Evolutionary conservation across 2,113 vertebrate species (phyloP), one percentile per base, ranked within the genome.

Genomic region (Neotoma lepida): DNA sequence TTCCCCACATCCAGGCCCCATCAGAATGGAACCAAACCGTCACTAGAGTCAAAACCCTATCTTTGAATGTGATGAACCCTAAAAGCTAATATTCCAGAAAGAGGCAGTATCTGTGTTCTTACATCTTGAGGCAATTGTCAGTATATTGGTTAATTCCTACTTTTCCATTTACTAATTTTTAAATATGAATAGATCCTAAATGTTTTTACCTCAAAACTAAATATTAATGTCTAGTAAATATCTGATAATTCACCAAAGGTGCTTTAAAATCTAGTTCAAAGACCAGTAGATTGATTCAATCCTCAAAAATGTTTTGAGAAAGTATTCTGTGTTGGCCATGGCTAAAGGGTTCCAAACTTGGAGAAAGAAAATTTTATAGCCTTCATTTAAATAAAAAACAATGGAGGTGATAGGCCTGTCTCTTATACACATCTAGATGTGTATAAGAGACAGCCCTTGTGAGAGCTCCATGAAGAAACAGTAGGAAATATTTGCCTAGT

Each of bases 21-120:
- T 15, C 71, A 93, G 14, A 22, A 78, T 1, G 33, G 33, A 9
- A 49, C 39, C 4, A 41, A 41, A 15, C 10, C 51, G 4, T 81
- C 2, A 12, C 15, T 35, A 2, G 2, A 18, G 10, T 3, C 64
- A 64, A 46, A 44, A 26, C 3, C 84, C 6, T 58, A 17, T 26
- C 7, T 61, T 68, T 28, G 14, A 86, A 15, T 73, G 9, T 35
- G 12, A 51, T 1, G 51, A 13, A 13, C 35, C 49, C 15, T 58
- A 76, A 77, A 91, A 46, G 8, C 63, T 88, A 76, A 84, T 66
- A 46, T 73, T 77, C 15, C 33, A 84, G 39, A 95, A 96, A 9
- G 1, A 28, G 46, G 68, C 56, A 86, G 5, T 24, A 22, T 86
- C 26, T n/a, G 22, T 66, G 7, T 24, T 14, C 9, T 35, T 56